Evolutionary conservation across 1,140 invertebrate species (phyloP), one percentile per base, ranked within the genome.

Genomic region (Drosophila subobscura): DNA sequence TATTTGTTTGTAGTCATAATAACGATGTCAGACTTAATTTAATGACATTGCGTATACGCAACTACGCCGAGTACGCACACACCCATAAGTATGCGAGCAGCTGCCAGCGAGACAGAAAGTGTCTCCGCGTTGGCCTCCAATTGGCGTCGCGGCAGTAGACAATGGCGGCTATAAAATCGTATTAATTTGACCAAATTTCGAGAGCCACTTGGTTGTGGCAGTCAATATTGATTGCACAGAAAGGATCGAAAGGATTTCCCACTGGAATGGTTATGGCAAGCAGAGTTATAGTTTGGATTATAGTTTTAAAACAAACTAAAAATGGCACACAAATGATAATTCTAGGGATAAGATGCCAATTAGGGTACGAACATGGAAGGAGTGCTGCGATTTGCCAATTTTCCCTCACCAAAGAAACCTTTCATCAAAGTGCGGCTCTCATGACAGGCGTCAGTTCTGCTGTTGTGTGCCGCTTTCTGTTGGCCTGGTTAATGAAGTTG

Each of bases 1-100:
- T 77, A 71, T 59, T 84, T 79, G 29, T 52, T 46, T 55, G 66
- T 66, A 50, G 71, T 57, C 52, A 85, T 81, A 86, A 77, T 80
- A 79, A 79, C 55, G 54, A 67, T 71, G 77, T 77, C 57, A 70
- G 40, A 29, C 44, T 44, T 53, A 42, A 51, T 74, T 74, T 75
- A 75, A 59, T 74, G 71, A 12, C 52, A 56, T 47, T 47, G 66
- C 16, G 55, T 72, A 67, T 56, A 46, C 25, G 33, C 67, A 40
- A 41, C 65, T 72, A 41, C 58, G 53, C 45, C 42, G 64, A 12
- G 10, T 37, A 37, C 64, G 60, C 59, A 14, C 23, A 42, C 64
- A 64, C 59, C n/a, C 23, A 42, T 4, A 45, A 70, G 74, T 80
- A 77, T 86, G 77, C 52, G 59, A 22, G 20, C 10, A 12, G 41